A percentile compares a stretch with the other conserved stretches of the same genome.
These are phyloP conservation scores for Ammodytes marinus DNA, from an alignment of 2,113 vertebrate genomes.

Conservation along the genomic window DNA sequence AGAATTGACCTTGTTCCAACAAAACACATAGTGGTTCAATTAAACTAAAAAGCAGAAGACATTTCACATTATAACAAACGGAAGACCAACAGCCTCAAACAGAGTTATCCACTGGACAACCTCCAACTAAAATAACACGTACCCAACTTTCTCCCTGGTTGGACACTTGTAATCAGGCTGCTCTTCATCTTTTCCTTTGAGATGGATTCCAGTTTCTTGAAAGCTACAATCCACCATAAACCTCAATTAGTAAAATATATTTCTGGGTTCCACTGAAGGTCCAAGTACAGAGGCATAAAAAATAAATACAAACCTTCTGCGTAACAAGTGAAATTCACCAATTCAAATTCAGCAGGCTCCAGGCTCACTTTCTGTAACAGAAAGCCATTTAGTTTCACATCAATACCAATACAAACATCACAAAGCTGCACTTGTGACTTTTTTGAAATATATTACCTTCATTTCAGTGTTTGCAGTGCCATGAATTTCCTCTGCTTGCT, in stretches of 20 bases:
- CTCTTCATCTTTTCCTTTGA: slow-evolving; percentile 16
- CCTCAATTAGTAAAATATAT: background rate
- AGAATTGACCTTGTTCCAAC: no score
- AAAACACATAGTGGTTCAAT: no score
- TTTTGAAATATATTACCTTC: slow-evolving; percentile 45
- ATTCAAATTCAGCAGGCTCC: slow-evolving; percentile 31
- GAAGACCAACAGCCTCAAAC: no score
- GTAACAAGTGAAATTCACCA: slow-evolving; percentile 42
- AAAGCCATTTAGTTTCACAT: background rate
- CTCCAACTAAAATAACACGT: slow-evolving; percentile 18
- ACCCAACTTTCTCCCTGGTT: slow-evolving; percentile 59
- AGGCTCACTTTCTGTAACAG: slow-evolving; percentile 65
- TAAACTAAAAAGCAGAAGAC: no score
- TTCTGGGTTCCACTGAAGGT: background rate
- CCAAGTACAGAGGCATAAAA: background rate
- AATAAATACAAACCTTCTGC: slow-evolving; percentile 50
- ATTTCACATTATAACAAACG: no score
- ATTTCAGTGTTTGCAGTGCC: slow-evolving; percentile 32
- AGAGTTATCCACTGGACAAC: no score
- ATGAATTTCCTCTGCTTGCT: slow-evolving; percentile 41
- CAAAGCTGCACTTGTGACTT: background rate
- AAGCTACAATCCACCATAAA: slow-evolving; percentile 50
- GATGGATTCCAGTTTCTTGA: slow-evolving; percentile 61
- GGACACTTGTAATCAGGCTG: slow-evolving; percentile 41
- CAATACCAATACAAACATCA: background rate